Base-by-base conservation (phyloP, 2,797 vertebrate species). In the Coreius guichenoti region DNA sequence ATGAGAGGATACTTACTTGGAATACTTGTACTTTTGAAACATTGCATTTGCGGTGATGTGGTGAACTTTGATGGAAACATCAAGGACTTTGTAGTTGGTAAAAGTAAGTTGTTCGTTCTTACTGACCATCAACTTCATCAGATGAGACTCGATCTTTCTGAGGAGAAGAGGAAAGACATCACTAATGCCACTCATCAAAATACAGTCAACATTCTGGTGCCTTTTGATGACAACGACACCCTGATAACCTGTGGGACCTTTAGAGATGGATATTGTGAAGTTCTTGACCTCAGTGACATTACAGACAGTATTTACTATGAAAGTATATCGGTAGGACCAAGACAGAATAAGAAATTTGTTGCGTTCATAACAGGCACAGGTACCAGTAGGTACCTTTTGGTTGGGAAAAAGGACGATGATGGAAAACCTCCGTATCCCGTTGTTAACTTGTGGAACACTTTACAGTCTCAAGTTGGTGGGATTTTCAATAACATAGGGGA, bases 121-220 rank as follows among this genome's bases (percentile, higher is more conserved):
- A 96, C 96, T 33, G 94, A 94, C 77, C 90, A 94, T 88, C 95
- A 83, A 84, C 92, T 98, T 23, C 95, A 96, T 93, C 96, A 97
- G 86, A 92, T 97, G 91, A 85, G 75, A 90, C 95, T 92, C 89
- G 90, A 92, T 89, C 92, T 98, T 87, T 58, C 6, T 3, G 63
- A 72, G n/a, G 92, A 81, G 82, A 86, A 19, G n/a, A 80, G 9
- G 56, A 86, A 26, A 5, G 7, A 4, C 19, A 36, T 17, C 0
- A 14, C 36, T 68, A 92, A 17, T 56, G 54, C 21, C 1, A 90
- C 87, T 1, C 83, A 92, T 1, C 51, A 9, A 21, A 85, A 82
- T 63, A 81, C 26, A 0, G 61, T 95, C 7, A 92, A 91, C 76
- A 31, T 92, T 0, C 79, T 96, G 9, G 4, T 95, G 23, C 92